phyloP scores from a whole-genome alignment of 2,888 invertebrate genomes.

The Busseola fusca region DNA sequence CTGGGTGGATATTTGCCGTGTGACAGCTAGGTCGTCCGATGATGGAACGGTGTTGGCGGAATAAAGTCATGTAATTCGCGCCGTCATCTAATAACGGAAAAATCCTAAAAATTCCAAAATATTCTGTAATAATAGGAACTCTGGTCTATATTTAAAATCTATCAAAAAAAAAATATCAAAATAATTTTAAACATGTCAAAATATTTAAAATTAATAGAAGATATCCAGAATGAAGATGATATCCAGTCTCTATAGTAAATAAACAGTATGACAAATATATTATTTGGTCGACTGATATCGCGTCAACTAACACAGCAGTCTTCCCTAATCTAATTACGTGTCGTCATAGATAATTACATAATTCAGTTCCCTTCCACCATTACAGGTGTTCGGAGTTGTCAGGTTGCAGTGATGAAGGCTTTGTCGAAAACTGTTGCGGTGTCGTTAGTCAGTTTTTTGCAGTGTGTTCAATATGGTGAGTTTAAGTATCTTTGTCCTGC shows the following conservation, averaged over 20 bases:
- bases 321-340: conserved; percentile 55
- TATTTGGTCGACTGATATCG: neutral
- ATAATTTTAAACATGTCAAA: too few relatives aligned
- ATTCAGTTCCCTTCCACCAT: conserved; percentile 50
- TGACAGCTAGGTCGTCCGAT: too few relatives aligned
- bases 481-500: neutral
- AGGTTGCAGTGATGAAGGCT: conserved; percentile 44
- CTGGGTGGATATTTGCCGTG: too few relatives aligned
- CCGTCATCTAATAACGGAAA: neutral
- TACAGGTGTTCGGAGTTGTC: conserved; percentile 30
- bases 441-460: conserved; percentile 27
- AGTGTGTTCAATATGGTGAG: conserved; percentile 57
- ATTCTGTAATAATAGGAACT: neutral
- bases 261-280: neutral
- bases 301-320: conserved; percentile 25
- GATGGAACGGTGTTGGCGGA: too few relatives aligned
- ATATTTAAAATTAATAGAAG: too few relatives aligned
- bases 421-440: conserved; percentile 22
- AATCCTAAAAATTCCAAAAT: neutral
- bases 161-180: neutral
- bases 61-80: too few relatives aligned
- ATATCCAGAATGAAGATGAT: too few relatives aligned
- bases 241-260: too few relatives aligned
- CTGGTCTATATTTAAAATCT: too few relatives aligned
- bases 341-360: conserved; percentile 40